Evolutionary conservation across 2,888 invertebrate genomes (phyloP).

Genomic region (Drosophila suboccidentalis): DNA sequence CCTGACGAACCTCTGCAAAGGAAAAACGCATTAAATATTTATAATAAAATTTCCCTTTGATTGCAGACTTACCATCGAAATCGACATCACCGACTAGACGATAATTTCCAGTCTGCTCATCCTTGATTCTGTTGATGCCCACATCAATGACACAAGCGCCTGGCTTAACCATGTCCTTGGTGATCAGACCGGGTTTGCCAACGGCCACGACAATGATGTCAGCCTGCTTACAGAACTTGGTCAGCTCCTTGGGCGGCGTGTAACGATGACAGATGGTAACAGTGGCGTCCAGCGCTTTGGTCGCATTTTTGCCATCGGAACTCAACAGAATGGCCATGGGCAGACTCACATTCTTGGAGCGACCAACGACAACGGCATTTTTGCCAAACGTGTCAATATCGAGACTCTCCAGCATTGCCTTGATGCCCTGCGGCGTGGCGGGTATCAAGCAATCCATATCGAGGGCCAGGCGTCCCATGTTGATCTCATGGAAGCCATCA

Average conservation of each 20-base stretch:
- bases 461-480: constrained; percentile 91
- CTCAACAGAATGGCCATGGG: constrained; percentile 95
- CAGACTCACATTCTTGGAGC: constrained; percentile 96
- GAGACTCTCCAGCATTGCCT: constrained; percentile 85
- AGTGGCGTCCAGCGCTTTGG: constrained; percentile 93
- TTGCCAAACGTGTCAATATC: constrained; percentile 93
- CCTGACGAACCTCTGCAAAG: constrained; percentile 89
- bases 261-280: constrained; percentile 95
- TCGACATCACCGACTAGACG: constrained; percentile 96
- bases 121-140: constrained; percentile 91
- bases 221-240: constrained; percentile 87
- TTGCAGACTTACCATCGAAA: constrained; percentile 88
- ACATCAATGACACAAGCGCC: constrained; percentile 96
- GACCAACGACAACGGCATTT: constrained; percentile 94
- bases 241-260: constrained; percentile 92
- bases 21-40: neutral
- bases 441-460: constrained; percentile 92
- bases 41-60: neutral
- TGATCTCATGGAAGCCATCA: constrained; percentile 94
- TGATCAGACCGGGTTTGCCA: constrained; percentile 91
- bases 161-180: constrained; percentile 94
- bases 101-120: constrained; percentile 88
- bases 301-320: constrained; percentile 90
- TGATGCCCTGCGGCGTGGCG: constrained; percentile 91
- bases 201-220: constrained; percentile 86